Evolutionary conservation across 2,113 vertebrate species (phyloP), one percentile per base, ranked within the genome.

Genomic region (Alethe castanea): DNA sequence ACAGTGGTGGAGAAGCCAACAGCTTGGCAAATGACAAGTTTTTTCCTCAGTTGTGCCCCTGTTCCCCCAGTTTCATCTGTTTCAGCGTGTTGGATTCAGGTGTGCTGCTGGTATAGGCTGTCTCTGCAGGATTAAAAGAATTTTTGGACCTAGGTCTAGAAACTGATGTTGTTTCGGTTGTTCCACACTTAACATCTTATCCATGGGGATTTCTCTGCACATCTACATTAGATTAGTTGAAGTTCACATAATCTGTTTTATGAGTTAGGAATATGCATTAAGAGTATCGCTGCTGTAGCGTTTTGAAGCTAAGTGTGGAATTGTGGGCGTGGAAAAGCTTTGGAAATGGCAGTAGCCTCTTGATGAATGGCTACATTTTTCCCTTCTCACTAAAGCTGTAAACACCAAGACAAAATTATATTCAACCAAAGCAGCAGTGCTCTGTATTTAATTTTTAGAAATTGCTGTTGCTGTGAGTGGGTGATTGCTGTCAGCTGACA

Each of bases 401-500:
- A 96, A 78, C 28, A 72, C 45, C 3, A 31, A 76, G 74, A 38
- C 9, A 36, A 62, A 92, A 71, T 93, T 59, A 47, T 42, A 52
- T 69, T 91, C 66, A 73, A 40, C 35, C 28, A 40, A 78, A 88
- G 74, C 38, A 89, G 35, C 67, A 83, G 35, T 35, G 38, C 29
- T 92, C 50, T 85, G 45, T 36, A 71, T 73, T 70, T 86, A 61
- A 70, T 40, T 94, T 92, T 45, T 64, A 92, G 61, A 48, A 82
- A 85, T 85, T 94, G 23, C 33, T 57, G 2, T 85, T 88, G 47
- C 44, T 22, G 2, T 56, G 90, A 73, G 93, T 88, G 71, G 82
- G 94, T 78, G 79, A 47, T 45, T 64, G 38, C 50, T 74, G 62
- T 88, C 82, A 90, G 82, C 90, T 92, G 93, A 92, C 74, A 64